These are phyloP conservation scores for Lasioglossum baleicum DNA, from an alignment of 1,140 invertebrate species.

Conservation along the genomic window DNA sequence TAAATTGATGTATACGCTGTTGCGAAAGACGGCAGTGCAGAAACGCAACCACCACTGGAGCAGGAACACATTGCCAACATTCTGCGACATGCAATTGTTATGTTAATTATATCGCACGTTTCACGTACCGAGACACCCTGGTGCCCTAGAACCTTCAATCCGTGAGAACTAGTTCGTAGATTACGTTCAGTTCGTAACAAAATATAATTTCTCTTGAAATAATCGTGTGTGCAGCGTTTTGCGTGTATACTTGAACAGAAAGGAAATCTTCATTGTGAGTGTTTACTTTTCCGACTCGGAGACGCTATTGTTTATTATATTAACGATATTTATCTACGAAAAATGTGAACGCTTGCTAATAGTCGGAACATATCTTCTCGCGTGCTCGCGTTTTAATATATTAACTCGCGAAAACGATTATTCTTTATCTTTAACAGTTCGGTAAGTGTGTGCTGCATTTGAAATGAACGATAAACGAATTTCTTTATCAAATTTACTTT, in stretches of 20 bases:
- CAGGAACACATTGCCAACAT: constrained; percentile 29
- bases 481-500: too few relatives aligned
- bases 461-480: too few relatives aligned
- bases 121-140: constrained; percentile 36
- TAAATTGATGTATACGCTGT: not conserved
- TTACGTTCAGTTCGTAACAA: constrained; percentile 10
- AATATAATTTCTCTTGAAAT: constrained; percentile 11
- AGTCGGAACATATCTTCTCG: too few relatives aligned
- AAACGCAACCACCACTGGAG: constrained; percentile 26
- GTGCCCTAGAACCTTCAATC: constrained; percentile 48
- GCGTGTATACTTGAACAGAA: not conserved
- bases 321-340: too few relatives aligned
- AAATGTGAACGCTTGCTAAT: too few relatives aligned
- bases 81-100: constrained; percentile 42
- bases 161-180: constrained; percentile 38
- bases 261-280: not conserved
- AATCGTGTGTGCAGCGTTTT: not conserved
- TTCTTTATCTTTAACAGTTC: too few relatives aligned
- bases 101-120: constrained; percentile 38
- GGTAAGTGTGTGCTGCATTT: too few relatives aligned
- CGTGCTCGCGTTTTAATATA: too few relatives aligned
- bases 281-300: not conserved
- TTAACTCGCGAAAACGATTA: too few relatives aligned
- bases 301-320: too few relatives aligned
- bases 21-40: constrained; percentile 17